Base-by-base conservation (phyloP, 2,797 vertebrate genomes). In the Anisognathus igniventris region DNA sequence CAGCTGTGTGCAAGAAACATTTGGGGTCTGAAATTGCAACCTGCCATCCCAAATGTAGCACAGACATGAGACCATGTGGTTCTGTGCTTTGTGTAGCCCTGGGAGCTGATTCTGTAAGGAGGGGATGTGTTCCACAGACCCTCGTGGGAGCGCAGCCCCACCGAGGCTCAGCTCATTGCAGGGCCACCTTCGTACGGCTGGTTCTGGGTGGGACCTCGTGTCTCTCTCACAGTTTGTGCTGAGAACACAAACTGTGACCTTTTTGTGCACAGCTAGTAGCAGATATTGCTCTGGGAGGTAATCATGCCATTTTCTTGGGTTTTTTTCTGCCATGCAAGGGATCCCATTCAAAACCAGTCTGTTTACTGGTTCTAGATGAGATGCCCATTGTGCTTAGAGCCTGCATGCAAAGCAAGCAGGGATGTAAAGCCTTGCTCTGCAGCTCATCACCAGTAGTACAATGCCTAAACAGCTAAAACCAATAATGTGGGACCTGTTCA, bases 381-480 rank as follows among this genome's bases (percentile, higher is more conserved):
- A 50, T 79, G 39, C 33, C 61, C 12, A 30, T n/a, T 10, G 16
- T 75, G 40, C 58, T 78, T 11, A 4, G n/a, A 53, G 44, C 35
- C 87, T 50, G 21, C 45, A 27, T 25, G 68, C 79, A 65, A 25
- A 86, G 70, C 60, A 79, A 33, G 25, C 15, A 23, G 47, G 21
- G 44, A 33, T 71, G 82, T 42, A 70, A 51, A 87, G 48, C 58
- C 53, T 86, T 81, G 61, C 39, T 91, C 50, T 72, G 66, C 21
- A 81, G 62, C 73, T 78, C 67, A 45, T 33, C 93, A 60, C 31
- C 65, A 68, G 57, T 35, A 73, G 71, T 77, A 82, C 40, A 27
- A 21, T 50, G 76, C 67, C 84, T 83, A 45, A 88, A 76, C 61
- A 81, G 79, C 60, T 56, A 31, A 85, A 93, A 64, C 40, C 58